Conservation (phyloP, 35 echinoderm and acorn worm genomes). For the Patiria miniata region DNA sequence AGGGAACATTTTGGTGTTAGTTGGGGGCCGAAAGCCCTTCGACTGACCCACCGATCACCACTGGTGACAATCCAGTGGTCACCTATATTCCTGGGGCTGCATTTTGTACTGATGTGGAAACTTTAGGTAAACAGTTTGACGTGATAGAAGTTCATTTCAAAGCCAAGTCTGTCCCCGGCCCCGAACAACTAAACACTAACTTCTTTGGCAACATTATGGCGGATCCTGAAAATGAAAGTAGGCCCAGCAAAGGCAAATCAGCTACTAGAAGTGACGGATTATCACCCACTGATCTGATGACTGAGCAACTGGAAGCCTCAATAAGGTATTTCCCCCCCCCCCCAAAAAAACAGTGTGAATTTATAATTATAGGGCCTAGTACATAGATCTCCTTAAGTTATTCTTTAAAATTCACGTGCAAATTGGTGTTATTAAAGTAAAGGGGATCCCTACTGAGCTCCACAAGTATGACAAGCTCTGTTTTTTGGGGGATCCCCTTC, state of each 20-base stretch:
- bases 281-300: slow-evolving; percentile 9
- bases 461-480: too few relatives aligned
- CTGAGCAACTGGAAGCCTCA: neutral
- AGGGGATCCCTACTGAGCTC: too few relatives aligned
- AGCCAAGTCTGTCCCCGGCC: neutral
- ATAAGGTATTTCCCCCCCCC: neutral
- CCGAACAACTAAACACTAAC: neutral
- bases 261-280: neutral
- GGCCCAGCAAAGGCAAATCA: slow-evolving; percentile 11
- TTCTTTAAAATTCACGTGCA: too few relatives aligned
- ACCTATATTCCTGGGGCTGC: neutral
- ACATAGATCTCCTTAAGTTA: too few relatives aligned
- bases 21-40: slow-evolving; percentile 23
- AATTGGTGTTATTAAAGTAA: too few relatives aligned
- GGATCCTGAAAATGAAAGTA: neutral
- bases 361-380: too few relatives aligned
- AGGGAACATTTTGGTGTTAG: slow-evolving; percentile 15
- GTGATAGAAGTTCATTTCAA: neutral
- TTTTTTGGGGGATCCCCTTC: too few relatives aligned
- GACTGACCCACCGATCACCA: slow-evolving; percentile 12
- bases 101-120: slow-evolving; percentile 3
- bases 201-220: slow-evolving; percentile 7
- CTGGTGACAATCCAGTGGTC: neutral
- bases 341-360: too few relatives aligned
- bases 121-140: neutral